Percentiles rank a stretch among this genome's conserved stretches.
Conservation (phyloP, 2,113 vertebrate genomes). For the Saguinus midas region DNA sequence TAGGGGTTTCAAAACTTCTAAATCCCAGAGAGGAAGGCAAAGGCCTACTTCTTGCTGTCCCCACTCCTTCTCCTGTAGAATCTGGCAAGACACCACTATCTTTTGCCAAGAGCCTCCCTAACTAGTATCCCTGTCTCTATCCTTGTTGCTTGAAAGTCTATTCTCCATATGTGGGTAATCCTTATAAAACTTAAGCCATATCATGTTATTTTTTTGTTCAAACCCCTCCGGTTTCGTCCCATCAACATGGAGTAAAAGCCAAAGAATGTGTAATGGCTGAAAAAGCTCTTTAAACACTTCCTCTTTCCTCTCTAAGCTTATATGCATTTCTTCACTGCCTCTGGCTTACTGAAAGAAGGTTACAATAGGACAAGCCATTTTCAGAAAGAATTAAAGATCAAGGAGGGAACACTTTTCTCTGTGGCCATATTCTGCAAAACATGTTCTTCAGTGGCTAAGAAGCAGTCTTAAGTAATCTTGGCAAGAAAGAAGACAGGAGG, state of each 20-base stretch:
- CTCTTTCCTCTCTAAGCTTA: not conserved
- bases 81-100: accelerated
- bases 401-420: not conserved
- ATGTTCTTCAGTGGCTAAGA: not conserved
- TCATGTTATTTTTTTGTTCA: not conserved
- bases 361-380: not conserved
- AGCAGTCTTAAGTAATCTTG: not conserved
- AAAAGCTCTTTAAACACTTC: not conserved
- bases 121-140: not conserved
- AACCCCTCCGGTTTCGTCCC: not conserved
- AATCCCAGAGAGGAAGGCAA: not conserved
- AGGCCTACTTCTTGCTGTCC: accelerated
- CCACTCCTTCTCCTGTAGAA: accelerated
- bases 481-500: not conserved
- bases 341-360: not conserved
- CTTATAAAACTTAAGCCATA: not conserved
- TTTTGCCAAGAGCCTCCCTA: not conserved
- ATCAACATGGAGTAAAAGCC: not conserved
- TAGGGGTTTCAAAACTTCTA: not conserved
- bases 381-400: conserved; percentile 34
- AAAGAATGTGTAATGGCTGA: not conserved
- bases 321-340: not conserved
- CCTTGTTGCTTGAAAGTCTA: not conserved
- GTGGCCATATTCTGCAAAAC: not conserved
- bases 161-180: not conserved